A percentile compares a stretch with the other conserved stretches of the same genome.
Evolutionary conservation across 2,797 vertebrate species (phyloP).

Genomic region (Onychomys arenicola): DNA sequence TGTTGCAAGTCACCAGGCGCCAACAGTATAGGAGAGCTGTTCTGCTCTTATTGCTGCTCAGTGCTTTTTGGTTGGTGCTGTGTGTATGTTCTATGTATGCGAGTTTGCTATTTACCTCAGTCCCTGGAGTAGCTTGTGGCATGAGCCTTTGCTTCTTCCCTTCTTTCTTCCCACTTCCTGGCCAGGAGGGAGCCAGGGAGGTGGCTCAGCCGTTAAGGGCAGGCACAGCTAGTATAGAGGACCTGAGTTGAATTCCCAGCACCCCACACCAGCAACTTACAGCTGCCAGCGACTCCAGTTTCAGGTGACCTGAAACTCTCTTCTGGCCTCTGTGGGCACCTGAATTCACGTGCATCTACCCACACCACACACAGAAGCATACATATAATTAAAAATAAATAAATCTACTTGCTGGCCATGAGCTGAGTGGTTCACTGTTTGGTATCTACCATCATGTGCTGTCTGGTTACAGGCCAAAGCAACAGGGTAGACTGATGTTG

Average conservation of each 20-base stretch:
- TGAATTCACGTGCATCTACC: not conserved
- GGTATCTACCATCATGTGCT: not conserved
- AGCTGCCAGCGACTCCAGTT: not conserved
- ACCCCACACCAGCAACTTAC: not conserved
- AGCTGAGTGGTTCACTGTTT: not conserved
- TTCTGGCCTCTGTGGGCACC: not conserved
- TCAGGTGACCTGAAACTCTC: not conserved
- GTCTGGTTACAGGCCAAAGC: not conserved
- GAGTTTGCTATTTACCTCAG: not conserved
- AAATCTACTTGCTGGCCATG: not conserved
- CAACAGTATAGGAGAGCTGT: not conserved
- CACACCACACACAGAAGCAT: not conserved
- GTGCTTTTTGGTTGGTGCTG: not conserved
- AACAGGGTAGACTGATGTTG: too few species aligned
- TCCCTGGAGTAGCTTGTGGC: not conserved
- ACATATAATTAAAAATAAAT: not conserved
- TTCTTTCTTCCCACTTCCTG: not conserved
- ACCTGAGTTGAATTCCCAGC: not conserved
- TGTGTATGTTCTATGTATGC: not conserved
- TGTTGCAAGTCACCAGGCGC: not conserved
- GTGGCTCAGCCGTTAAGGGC: too few species aligned
- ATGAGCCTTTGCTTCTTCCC: not conserved
- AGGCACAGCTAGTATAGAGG: not conserved
- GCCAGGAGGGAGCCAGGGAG: not conserved
- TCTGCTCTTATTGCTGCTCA: not conserved